Evolutionary conservation across 2,113 vertebrate species (phyloP).

Genomic region (Dascyllus trimaculatus): DNA sequence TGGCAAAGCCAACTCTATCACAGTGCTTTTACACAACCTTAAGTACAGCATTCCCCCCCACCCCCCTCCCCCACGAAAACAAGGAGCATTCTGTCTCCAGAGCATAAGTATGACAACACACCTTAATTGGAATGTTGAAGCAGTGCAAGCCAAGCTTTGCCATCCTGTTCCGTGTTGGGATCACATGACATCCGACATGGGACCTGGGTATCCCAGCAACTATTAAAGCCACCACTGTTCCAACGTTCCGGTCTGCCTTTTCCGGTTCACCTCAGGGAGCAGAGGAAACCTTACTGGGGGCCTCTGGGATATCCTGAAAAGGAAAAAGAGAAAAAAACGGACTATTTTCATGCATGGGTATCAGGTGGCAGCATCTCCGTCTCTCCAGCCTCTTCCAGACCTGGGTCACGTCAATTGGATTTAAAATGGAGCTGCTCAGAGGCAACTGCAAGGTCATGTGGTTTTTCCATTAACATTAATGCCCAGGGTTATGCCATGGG

Average conservation of each 20-base stretch:
- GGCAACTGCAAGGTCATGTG: constrained; percentile 77
- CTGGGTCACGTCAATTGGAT: constrained; percentile 69
- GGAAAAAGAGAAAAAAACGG: background rate
- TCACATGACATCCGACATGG: constrained; percentile 43
- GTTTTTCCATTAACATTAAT: constrained; percentile 78
- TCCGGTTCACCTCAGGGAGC: constrained; percentile 27
- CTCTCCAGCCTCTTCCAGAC: constrained; percentile 48
- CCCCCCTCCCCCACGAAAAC: constrained; percentile 86
- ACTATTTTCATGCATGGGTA: constrained; percentile 55
- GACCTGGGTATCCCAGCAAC: constrained; percentile 22
- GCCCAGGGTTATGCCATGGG: constrained; percentile 67
- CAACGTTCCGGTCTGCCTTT: constrained; percentile 16
- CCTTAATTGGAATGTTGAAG: constrained; percentile 87
- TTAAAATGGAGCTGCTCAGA: constrained; percentile 66
- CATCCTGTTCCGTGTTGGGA: constrained; percentile 81
- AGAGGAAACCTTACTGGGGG: constrained; percentile 31
- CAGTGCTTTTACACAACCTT: constrained; percentile 92
- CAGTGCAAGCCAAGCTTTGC: constrained; percentile 48
- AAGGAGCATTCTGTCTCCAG: constrained; percentile 83
- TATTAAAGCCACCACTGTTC: constrained; percentile 15
- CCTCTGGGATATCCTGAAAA: constrained; percentile 37
- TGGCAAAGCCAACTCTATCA: constrained; percentile 87
- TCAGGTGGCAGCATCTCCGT: constrained; percentile 57
- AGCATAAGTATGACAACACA: constrained; percentile 81
- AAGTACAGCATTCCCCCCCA: constrained; percentile 87